Conservation (phyloP, 2,888 invertebrate genomes). For the Scaptodrosophila latifasciaeformis region DNA sequence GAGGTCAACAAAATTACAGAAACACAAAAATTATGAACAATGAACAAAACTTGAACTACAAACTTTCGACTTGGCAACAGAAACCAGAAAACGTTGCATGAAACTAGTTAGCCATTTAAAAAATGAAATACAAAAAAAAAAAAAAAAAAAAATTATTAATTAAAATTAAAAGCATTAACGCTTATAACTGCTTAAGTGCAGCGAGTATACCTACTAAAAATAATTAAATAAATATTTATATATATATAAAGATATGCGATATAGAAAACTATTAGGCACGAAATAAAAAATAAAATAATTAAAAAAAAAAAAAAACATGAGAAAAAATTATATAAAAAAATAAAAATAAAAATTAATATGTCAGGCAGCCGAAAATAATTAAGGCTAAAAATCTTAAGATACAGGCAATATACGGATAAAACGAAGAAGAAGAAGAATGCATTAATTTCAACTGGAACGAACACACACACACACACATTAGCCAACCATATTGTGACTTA, state of each 20-base stretch:
- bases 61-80: slow-evolving; percentile 50
- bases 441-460: slow-evolving; percentile 3
- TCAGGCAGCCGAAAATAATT: slow-evolving; percentile 36
- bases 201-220: slow-evolving; percentile 37
- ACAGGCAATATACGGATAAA: slow-evolving; percentile 4
- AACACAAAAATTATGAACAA: slow-evolving; percentile 38
- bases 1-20: slow-evolving; percentile 51
- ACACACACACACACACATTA: slow-evolving; percentile 20
- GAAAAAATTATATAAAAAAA: slow-evolving; percentile 23
- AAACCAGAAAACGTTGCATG: slow-evolving; percentile 36
- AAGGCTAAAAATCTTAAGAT: slow-evolving; percentile 14
- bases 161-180: slow-evolving; percentile 66
- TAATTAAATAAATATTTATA: slow-evolving; percentile 11
- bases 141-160: slow-evolving; percentile 15
- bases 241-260: slow-evolving; percentile 16
- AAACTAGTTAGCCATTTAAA: slow-evolving; percentile 53
- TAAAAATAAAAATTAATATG: too few relatives aligned
- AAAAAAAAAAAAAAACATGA: slow-evolving; percentile 21
- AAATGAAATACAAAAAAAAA: slow-evolving; percentile 27
- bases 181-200: slow-evolving; percentile 64
- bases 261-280: slow-evolving; percentile 23
- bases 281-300: slow-evolving; percentile 18
- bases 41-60: slow-evolving; percentile 47
- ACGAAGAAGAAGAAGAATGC: too few relatives aligned
- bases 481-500: slow-evolving; percentile 66